Percentiles rank a stretch among this genome's conserved stretches.
These are phyloP conservation scores for Penaeus monodon DNA, from an alignment of 2,888 invertebrate species.

Conservation along the genomic window DNA sequence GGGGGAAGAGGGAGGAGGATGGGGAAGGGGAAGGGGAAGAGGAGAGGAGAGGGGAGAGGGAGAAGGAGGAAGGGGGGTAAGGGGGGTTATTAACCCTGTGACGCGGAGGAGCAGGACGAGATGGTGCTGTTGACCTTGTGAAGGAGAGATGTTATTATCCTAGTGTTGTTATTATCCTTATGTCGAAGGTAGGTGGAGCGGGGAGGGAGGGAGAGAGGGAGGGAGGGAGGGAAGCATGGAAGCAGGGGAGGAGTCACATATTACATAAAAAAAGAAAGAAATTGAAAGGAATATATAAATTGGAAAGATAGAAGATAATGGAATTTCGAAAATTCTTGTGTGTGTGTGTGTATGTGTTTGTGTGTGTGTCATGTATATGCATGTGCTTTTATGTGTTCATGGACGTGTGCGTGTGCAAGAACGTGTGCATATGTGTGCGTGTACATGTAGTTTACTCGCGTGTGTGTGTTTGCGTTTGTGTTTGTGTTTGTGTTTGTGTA, in stretches of 20 bases:
- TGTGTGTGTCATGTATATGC: background rate
- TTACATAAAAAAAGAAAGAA: no score
- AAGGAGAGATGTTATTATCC: slow-evolving; percentile 12
- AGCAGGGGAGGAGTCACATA: background rate
- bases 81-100: slow-evolving; percentile 4
- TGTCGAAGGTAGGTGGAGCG: slow-evolving; percentile 7
- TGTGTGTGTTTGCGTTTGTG: no score
- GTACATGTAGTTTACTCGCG: background rate
- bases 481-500: no score
- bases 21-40: background rate
- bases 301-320: no score
- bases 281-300: no score
- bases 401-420: background rate
- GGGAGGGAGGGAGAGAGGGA: background rate
- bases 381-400: background rate
- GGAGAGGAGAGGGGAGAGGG: background rate
- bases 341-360: no score
- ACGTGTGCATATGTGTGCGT: background rate
- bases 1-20: background rate
- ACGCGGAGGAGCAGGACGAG: slow-evolving; percentile 23
- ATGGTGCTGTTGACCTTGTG: slow-evolving; percentile 26
- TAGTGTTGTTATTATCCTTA: slow-evolving; percentile 10
- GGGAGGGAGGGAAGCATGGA: background rate
- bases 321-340: no score
- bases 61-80: background rate